Conservation (phyloP, 2,888 invertebrate genomes). For the Hirudinaria manillensis region DNA sequence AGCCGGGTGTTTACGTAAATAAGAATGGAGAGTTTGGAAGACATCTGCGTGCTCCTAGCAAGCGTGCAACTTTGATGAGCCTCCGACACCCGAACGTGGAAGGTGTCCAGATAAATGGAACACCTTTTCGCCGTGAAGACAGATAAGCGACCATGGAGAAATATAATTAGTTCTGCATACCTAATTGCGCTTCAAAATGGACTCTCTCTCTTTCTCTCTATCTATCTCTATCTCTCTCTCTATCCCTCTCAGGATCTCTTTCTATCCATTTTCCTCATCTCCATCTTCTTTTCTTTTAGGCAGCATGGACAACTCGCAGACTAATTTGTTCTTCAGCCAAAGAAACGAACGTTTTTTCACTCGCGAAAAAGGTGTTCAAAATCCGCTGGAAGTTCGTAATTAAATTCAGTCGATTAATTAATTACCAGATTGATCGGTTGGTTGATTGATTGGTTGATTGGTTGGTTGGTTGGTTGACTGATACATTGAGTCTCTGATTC, state of each 20-base stretch:
- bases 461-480: no score
- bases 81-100: background rate
- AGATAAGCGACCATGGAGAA: conserved; percentile 2
- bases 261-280: background rate
- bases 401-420: no score
- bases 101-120: conserved; percentile 20
- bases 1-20: no score
- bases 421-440: no score
- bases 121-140: conserved; percentile 18
- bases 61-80: conserved; percentile 23
- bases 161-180: conserved; percentile 19
- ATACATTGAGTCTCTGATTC: no score
- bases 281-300: background rate
- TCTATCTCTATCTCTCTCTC: conserved; percentile 22
- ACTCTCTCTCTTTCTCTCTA: conserved; percentile 6
- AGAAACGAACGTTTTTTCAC: no score
- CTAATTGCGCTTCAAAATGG: conserved; percentile 9
- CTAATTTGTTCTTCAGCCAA: no score
- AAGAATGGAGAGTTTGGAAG: background rate
- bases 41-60: conserved; percentile 11
- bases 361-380: no score
- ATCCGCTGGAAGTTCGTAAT: no score
- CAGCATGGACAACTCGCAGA: background rate
- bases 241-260: background rate
- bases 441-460: no score